These are phyloP conservation scores for Herpailurus yagouaroundi DNA, from an alignment of 2,113 vertebrate genomes.

Conservation along the genomic window DNA sequence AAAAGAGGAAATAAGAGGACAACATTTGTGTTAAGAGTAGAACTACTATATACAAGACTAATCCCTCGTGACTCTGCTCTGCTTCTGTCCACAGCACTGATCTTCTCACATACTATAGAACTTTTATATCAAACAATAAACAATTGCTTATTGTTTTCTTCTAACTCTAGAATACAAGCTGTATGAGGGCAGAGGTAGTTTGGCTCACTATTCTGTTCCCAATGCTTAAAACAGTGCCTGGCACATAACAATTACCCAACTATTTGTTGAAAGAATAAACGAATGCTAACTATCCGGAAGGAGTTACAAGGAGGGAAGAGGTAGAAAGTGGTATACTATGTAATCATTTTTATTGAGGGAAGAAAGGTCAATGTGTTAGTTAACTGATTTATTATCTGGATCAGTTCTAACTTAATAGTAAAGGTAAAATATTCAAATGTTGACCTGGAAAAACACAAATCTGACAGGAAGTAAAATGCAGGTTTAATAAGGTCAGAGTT, in stretches of 20 bases:
- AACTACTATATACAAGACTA: conserved; percentile 22
- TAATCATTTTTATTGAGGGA: neutral
- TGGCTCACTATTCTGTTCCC: neutral
- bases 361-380: conserved; percentile 4
- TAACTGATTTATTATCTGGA: neutral
- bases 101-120: neutral
- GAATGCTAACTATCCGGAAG: neutral
- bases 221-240: neutral
- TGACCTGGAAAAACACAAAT: conserved; percentile 39
- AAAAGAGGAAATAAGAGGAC: conserved; percentile 39
- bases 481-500: neutral
- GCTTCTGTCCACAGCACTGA: neutral
- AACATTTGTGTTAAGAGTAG: neutral
- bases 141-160: neutral
- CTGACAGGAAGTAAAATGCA: neutral
- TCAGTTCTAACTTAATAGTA: neutral
- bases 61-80: neutral
- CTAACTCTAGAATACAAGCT: neutral
- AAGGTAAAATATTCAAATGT: conserved; percentile 31
- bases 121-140: neutral
- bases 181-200: neutral
- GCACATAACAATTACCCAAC: neutral
- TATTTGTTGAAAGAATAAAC: conserved; percentile 39
- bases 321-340: neutral
- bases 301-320: neutral